These are phyloP conservation scores for Hemiprocne comata DNA, from an alignment of 2,113 vertebrate genomes.

Conservation along the genomic window DNA sequence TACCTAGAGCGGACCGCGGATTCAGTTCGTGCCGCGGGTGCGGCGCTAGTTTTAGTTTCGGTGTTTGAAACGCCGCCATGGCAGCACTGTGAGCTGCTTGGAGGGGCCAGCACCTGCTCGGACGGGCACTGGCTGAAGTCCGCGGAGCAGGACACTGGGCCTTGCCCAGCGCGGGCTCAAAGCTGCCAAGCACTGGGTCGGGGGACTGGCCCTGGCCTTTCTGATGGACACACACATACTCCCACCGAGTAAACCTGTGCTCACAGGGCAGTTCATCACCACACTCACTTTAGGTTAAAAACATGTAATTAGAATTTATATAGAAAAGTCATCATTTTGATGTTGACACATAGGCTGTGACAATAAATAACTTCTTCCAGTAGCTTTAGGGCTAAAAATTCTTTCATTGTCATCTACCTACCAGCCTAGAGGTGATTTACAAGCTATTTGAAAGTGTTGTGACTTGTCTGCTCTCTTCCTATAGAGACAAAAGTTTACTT, in stretches of 20 bases:
- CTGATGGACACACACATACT: accelerated
- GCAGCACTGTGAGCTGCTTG: accelerated
- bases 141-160: accelerated
- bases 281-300: background rate
- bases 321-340: background rate
- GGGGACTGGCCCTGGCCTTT: too few relatives aligned
- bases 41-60: background rate
- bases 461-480: background rate
- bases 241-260: accelerated
- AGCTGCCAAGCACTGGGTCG: accelerated
- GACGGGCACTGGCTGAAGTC: accelerated
- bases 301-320: accelerated
- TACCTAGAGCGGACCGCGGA: accelerated
- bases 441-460: background rate
- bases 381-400: background rate
- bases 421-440: background rate
- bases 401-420: accelerated
- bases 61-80: accelerated
- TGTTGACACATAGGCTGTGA: background rate
- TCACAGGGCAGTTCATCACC: accelerated
- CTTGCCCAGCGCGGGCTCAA: accelerated
- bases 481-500: background rate
- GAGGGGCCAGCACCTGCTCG: background rate
- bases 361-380: background rate
- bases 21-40: too few relatives aligned